Percentiles rank a stretch among this genome's conserved stretches.
phyloP scores from a whole-genome alignment of 2,888 invertebrate genomes.

The Adela reaumurella region DNA sequence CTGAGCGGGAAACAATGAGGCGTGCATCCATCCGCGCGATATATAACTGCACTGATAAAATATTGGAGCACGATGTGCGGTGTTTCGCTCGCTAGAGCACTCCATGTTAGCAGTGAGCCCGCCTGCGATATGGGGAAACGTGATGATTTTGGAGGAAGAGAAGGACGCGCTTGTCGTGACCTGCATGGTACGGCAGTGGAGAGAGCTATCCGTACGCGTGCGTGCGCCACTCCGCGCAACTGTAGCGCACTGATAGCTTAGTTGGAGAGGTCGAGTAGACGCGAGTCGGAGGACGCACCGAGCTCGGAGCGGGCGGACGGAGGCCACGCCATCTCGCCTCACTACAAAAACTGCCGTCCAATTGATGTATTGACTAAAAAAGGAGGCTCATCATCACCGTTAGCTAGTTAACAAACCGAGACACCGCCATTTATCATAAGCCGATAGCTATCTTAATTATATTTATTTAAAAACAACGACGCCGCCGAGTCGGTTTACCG shows the following conservation, averaged over 20 bases:
- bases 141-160: too few species aligned
- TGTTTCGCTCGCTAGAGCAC: neutral
- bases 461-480: constrained; percentile 2
- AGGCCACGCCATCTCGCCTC: constrained; percentile 4
- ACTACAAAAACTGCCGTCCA: constrained; percentile 39
- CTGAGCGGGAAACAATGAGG: neutral
- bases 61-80: neutral
- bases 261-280: too few species aligned
- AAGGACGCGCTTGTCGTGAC: too few species aligned
- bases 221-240: too few species aligned
- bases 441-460: constrained; percentile 26
- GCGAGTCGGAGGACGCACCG: too few species aligned
- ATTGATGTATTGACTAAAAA: constrained; percentile 43
- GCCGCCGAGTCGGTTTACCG: neutral
- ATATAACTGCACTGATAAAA: neutral
- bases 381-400: constrained; percentile 28
- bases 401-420: constrained; percentile 41
- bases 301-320: constrained; percentile 9
- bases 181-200: too few species aligned
- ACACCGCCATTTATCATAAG: constrained; percentile 31
- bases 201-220: too few species aligned
- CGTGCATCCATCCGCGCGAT: neutral
- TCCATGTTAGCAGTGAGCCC: too few species aligned
- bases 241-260: too few species aligned
- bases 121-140: too few species aligned